These are phyloP conservation scores for Rhinolophus sinicus DNA, from an alignment of 2,113 vertebrate genomes.

Conservation along the genomic window DNA sequence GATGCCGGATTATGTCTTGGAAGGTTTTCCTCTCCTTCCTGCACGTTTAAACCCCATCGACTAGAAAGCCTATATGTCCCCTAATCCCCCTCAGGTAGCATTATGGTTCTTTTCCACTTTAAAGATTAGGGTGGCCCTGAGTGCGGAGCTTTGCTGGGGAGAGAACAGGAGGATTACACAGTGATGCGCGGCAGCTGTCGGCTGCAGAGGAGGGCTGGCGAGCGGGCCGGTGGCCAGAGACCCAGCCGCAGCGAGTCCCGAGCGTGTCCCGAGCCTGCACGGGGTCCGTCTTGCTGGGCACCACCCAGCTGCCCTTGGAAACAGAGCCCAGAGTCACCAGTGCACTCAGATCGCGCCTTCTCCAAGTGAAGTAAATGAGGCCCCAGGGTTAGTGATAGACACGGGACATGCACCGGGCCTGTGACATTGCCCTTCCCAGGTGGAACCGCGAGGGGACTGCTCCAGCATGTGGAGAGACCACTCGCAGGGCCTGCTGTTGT, in stretches of 20 bases:
- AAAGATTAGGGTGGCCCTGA: conserved; percentile 87
- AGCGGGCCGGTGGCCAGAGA: conserved; percentile 44
- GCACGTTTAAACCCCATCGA: conserved; percentile 84
- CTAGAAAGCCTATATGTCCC: conserved; percentile 81
- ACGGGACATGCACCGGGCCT: not conserved
- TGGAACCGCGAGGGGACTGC: too few species aligned
- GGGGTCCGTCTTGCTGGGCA: rapidly evolving
- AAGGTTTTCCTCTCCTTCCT: conserved; percentile 86
- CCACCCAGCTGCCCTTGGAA: not conserved
- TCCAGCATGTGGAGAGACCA: not conserved
- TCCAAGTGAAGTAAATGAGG: rapidly evolving
- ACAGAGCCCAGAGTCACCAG: rapidly evolving
- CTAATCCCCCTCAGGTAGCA: conserved; percentile 89
- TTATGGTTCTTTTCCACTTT: conserved; percentile 88
- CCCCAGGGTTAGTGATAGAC: rapidly evolving
- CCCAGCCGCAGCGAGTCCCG: rapidly evolving
- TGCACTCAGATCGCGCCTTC: rapidly evolving
- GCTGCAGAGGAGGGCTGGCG: conserved; percentile 74
- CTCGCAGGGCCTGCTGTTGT: not conserved
- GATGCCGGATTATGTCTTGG: conserved; percentile 88
- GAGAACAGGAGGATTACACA: conserved; percentile 84
- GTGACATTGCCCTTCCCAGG: too few species aligned
- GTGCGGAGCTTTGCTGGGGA: conserved; percentile 74
- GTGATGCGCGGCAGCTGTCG: conserved; percentile 83
- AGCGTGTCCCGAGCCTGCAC: rapidly evolving